Conservation (phyloP, 1,140 invertebrate species). For the Mycetomoellerius zeteki region DNA sequence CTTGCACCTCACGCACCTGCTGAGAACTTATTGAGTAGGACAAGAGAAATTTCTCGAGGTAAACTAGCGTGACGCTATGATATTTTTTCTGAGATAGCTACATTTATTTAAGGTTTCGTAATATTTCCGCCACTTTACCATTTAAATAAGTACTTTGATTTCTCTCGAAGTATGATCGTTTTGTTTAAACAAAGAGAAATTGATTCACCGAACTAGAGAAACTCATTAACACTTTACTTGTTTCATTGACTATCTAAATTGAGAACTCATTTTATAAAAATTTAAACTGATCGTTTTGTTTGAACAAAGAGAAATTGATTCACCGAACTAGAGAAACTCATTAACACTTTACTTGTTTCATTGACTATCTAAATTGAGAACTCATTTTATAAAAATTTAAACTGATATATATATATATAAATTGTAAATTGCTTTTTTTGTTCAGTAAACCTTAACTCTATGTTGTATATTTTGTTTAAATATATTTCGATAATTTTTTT, state of each 20-base stretch:
- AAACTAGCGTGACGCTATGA: slow-evolving; percentile 11
- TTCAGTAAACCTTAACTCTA: too few species aligned
- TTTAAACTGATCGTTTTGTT: neutral
- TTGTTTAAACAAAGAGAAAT: slow-evolving; percentile 39
- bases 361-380: neutral
- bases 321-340: slow-evolving; percentile 4
- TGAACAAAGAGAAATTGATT: slow-evolving; percentile 38
- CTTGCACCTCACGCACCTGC: slow-evolving; percentile 43
- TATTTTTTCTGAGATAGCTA: slow-evolving; percentile 18
- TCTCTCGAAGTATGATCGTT: slow-evolving; percentile 11
- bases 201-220: neutral
- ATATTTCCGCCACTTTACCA: neutral
- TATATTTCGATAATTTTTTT: neutral
- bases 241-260: neutral
- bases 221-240: neutral
- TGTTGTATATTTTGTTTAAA: neutral
- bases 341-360: neutral
- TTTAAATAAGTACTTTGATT: slow-evolving; percentile 36
- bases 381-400: neutral
- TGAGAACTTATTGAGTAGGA: slow-evolving; percentile 37
- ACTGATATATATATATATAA: too few species aligned
- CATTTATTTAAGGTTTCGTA: slow-evolving; percentile 29
- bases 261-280: slow-evolving; percentile 7
- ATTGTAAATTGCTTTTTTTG: neutral
- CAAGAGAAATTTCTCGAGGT: slow-evolving; percentile 29